Evolutionary conservation across 2,888 invertebrate species (phyloP), one percentile per base, ranked within the genome.

Genomic region (Pristionchus japonicus): DNA sequence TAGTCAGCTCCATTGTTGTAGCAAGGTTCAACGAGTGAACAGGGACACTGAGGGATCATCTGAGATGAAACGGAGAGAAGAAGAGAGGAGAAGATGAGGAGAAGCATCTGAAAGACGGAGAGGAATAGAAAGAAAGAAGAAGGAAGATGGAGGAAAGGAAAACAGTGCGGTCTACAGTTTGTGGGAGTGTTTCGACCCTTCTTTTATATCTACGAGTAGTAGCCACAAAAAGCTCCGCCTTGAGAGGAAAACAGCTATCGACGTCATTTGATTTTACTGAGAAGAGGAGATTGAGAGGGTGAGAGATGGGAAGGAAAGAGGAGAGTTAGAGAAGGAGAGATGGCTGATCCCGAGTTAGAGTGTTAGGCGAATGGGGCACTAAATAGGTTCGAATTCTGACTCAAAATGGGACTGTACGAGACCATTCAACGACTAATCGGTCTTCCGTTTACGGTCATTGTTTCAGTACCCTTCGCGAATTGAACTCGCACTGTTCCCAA

Each of bases 21-120:
- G 67, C 85, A 86, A 6, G 85, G 85, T 17, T 86, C 85, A 13
- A 86, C 61, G 27, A 31, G n/a, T n/a, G 40, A 34, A 23, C 85
- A 86, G 7, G 67, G 64, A 43, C 85, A 86, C 27, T 86, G 85
- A 11, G 85, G 64, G 31, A 86, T 47, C 85, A 86, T 86, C 37
- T 86, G 85, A 37, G 83, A 37, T 11, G 52, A 40, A 11, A 57
- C 83, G 23, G 83, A 84, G 57, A 57, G 43, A 52, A 84, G 40
- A 43, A 57, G 27, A 27, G 43, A 80, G 7, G 80, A 80, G 80
- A 80, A 74, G 70, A 74, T 17, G 70, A 74, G 70, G 9, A 74
- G 70, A 74, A 74, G 70, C 70, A 74, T 74, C 70, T 74, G 37
- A 20, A 74, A 27, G 27, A 31, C 13, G 70, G 37, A 70, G 34